Conservation (phyloP, 2,797 vertebrate genomes). For the Pantherophis alleghaniensis region DNA sequence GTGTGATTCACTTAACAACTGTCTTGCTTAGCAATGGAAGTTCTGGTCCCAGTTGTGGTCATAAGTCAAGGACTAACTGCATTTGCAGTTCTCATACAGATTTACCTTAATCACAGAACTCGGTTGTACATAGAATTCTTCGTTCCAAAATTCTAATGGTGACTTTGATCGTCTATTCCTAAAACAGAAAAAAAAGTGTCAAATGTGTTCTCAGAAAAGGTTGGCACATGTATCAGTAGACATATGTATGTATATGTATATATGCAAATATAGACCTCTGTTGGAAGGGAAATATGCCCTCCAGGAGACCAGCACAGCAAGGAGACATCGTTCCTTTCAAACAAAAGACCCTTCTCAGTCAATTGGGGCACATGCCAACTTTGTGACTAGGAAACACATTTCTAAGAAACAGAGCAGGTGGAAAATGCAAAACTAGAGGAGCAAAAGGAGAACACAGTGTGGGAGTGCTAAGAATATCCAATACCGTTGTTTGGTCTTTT, state of each 20-base stretch:
- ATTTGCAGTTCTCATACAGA: neutral
- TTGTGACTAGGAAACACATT: neutral
- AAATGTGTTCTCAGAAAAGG: neutral
- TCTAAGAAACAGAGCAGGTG: neutral
- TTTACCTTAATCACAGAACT: neutral
- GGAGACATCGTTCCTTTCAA: neutral
- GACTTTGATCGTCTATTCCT: neutral
- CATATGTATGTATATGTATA: neutral
- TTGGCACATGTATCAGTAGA: neutral
- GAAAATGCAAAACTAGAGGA: accelerated
- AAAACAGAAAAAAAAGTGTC: neutral
- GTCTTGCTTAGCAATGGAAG: neutral
- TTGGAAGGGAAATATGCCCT: neutral
- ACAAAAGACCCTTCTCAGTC: neutral
- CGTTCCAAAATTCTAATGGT: neutral
- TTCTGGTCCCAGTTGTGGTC: neutral
- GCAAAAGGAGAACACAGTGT: neutral
- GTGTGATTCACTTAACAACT: neutral
- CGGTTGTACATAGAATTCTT: neutral
- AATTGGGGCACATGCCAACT: neutral
- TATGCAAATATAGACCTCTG: neutral
- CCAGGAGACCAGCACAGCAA: neutral
- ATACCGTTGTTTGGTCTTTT: neutral
- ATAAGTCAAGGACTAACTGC: neutral
- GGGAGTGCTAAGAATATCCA: neutral